A percentile compares a stretch with the other conserved stretches of the same genome.
phyloP scores from a whole-genome alignment of 2,888 invertebrate genomes.

The Apotomis capreana region DNA sequence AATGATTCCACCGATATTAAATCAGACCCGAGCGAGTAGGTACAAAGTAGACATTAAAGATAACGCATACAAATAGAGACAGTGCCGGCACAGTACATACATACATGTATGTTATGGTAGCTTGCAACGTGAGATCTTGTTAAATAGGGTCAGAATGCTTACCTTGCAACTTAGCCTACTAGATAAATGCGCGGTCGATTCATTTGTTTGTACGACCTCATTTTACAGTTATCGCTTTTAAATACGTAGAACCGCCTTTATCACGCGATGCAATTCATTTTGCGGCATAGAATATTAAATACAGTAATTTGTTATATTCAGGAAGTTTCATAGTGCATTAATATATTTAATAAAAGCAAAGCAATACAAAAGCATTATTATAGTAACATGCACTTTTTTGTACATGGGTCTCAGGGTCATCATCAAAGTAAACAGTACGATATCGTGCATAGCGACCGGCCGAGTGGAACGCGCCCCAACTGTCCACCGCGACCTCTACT shows the following conservation, averaged over 20 bases:
- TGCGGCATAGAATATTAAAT: background rate
- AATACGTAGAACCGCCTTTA: background rate
- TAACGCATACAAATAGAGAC: constrained; percentile 21
- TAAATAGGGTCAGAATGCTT: constrained; percentile 45
- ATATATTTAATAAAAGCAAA: background rate
- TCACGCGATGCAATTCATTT: constrained; percentile 4
- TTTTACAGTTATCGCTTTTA: constrained; percentile 7
- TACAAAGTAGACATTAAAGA: constrained; percentile 17
- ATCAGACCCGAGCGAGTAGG: background rate
- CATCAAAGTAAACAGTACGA: constrained; percentile 35
- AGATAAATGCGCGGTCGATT: constrained; percentile 15
- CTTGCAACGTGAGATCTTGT: constrained; percentile 59
- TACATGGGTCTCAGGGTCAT: constrained; percentile 19
- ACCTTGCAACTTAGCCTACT: constrained; percentile 29
- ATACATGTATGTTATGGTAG: constrained; percentile 11
- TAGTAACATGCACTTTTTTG: constrained; percentile 6
- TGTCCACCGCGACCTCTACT: constrained; percentile 31
- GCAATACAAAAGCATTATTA: background rate
- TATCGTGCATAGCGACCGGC: constrained; percentile 34
- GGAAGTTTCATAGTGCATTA: background rate
- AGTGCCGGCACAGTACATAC: constrained; percentile 6
- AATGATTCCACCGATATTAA: background rate
- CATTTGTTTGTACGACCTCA: constrained; percentile 33
- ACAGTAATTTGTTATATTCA: background rate
- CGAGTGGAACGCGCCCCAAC: constrained; percentile 23